Evolutionary conservation across 2,797 vertebrate species (phyloP), one percentile per base, ranked within the genome.

Genomic region (Xiphophorus birchmanni): DNA sequence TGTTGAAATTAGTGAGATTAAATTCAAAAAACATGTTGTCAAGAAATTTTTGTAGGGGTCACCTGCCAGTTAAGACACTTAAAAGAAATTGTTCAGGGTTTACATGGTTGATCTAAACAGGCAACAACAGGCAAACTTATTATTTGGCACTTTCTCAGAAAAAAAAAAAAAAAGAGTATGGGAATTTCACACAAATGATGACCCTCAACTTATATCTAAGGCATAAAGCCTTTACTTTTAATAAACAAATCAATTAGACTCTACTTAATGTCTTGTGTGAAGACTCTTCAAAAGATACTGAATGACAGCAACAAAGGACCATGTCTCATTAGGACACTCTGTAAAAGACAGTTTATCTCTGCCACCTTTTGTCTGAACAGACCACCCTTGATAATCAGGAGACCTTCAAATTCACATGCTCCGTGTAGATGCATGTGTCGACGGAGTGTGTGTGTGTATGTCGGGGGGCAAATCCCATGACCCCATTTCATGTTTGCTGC

Each of bases 401-500:
- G 56, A 80, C 76, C 47, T 65, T 69, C 56, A 86, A 85, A 77
- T 48, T 87, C 74, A 77, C 79, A 80, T 77, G 29, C 58, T 86
- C 29, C 44, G 8, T 79, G 65, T 78, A 67, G 17, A 60, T 63
- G 42, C 78, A 56, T 84, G 47, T 83, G 52, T 73, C n/a, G 47
- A 9, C 73, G 37, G 67, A 80, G 71, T 87, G 54, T 84, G 65
- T 75, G 63, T 81, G 69, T 81, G 77, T 83, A 84, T 89, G 82
- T 84, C 67, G 32, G 77, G 79, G 67, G 82, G 87, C 93, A 93
- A 95, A 92, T 95, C 92, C 93, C 88, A 77, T 90, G 93, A 93
- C 93, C 92, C 92, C 90, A 92, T 93, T 96, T 93, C 91, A 94
- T 93, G 92, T 94, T 88, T 90, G 93, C 93, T 92, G 94, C 93